Base-by-base conservation (phyloP, 2,113 vertebrate species). In the Xiphophorus couchianus region DNA sequence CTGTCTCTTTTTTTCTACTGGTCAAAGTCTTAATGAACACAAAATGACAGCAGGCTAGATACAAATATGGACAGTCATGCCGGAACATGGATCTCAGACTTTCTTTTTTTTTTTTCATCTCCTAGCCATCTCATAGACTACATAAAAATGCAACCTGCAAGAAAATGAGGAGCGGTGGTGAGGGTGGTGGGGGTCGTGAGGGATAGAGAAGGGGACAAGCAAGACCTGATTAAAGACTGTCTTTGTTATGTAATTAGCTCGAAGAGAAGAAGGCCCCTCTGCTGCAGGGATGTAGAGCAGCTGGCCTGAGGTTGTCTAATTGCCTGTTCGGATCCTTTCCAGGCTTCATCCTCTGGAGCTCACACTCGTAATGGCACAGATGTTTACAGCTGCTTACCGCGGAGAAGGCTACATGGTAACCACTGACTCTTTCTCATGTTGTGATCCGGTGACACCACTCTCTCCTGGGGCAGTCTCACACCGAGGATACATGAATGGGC, bases 211-310 rank as follows among this genome's bases (percentile, higher is more conserved):
- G 63, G 73, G 75, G 62, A 79, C 72, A 80, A 81, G 77, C 80
- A 78, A 81, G 87, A 87, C 90, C 89, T 90, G 89, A 93, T 92
- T 92, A 91, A 91, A 91, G 86, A 89, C 77, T 25, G 89, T 84
- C 90, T 91, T 92, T 90, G 90, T 94, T 91, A 91, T 92, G 90
- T 88, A 93, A 92, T 92, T 92, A 90, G 80, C 85, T 89, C 62
- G 72, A 77, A 88, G 82, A 86, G 83, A 90, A 89, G 86, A 89
- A 82, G 86, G 86, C 74, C 81, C 84, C 66, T 30, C 78, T 70
- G 87, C 84, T 80, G 77, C 89, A 71, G 79, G 72, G 83, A 84
- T 88, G 85, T 84, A 89, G 87, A 93, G 91, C 92, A 93, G 90
- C 91, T 93, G 92, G 86, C 82, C 88, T 76, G 81, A 89, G 84